Percentiles rank a stretch among this genome's conserved stretches.
Evolutionary conservation across 2,113 vertebrate genomes (phyloP).

Genomic region (Vulpes ferrilata): DNA sequence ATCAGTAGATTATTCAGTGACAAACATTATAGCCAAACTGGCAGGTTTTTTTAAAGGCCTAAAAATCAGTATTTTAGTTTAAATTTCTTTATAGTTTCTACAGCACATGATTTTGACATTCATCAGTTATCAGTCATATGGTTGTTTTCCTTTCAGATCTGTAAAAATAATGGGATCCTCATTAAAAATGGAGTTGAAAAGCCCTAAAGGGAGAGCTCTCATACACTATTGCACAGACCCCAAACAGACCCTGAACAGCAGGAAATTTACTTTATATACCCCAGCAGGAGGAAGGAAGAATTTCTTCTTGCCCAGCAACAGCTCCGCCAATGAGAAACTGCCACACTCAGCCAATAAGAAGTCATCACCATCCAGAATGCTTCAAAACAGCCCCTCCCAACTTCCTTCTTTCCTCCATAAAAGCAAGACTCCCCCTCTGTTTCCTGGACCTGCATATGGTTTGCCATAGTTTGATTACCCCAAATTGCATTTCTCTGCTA

Average conservation of each 20-base stretch:
- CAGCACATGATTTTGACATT: conserved; percentile 13
- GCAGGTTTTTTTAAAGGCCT: background rate
- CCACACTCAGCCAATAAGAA: background rate
- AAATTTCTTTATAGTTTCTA: conserved; percentile 49
- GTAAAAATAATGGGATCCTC: background rate
- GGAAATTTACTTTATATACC: background rate
- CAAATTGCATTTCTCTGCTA: background rate
- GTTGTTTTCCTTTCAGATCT: conserved; percentile 53
- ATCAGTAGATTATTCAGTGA: conserved; percentile 10
- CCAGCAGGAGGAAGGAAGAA: background rate
- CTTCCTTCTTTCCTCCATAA: background rate
- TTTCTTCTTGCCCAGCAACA: background rate
- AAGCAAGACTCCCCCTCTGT: background rate
- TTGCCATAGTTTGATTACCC: background rate
- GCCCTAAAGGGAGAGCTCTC: background rate
- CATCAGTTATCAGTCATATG: conserved; percentile 24
- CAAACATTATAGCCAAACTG: conserved; percentile 9
- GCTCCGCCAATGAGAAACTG: background rate
- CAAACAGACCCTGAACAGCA: background rate
- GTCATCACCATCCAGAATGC: background rate
- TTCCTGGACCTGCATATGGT: background rate
- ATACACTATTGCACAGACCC: background rate
- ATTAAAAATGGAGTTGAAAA: background rate
- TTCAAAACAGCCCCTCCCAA: background rate
- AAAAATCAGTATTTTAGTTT: conserved; percentile 45